phyloP scores from a whole-genome alignment of 2,797 vertebrate genomes.

The Rhabdophis nuchalis region DNA sequence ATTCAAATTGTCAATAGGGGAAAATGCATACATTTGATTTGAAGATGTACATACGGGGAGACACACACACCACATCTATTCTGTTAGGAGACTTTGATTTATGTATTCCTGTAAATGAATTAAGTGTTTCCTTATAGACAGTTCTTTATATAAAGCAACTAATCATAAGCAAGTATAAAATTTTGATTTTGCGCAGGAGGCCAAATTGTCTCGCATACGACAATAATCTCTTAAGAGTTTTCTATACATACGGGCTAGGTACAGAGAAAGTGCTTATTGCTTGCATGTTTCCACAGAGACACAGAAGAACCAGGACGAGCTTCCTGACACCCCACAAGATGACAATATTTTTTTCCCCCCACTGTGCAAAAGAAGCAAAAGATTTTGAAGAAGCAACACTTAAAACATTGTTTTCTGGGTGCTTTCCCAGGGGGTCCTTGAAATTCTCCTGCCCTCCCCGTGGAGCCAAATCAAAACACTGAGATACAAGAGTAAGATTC shows the following conservation, averaged over 20 bases:
- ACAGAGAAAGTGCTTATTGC: slow-evolving; percentile 75
- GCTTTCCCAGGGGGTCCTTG: slow-evolving; percentile 44
- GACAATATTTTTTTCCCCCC: slow-evolving; percentile 53
- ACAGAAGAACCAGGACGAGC: slow-evolving; percentile 63
- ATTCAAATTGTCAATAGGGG: not conserved
- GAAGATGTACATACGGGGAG: not conserved
- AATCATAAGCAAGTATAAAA: not conserved
- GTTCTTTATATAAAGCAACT: not conserved
- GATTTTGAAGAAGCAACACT: slow-evolving; percentile 36
- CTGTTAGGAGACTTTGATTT: not conserved
- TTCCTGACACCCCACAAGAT: slow-evolving; percentile 64
- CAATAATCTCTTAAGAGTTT: slow-evolving; percentile 69
- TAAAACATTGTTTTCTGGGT: slow-evolving; percentile 48
- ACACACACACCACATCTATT: not conserved
- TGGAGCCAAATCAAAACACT: slow-evolving; percentile 55
- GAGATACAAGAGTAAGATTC: slow-evolving; percentile 56
- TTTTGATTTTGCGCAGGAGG: not conserved
- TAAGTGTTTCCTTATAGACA: not conserved
- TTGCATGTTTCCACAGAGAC: slow-evolving; percentile 67
- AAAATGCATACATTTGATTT: not conserved
- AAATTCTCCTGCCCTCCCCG: slow-evolving; percentile 49
- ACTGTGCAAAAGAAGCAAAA: slow-evolving; percentile 56
- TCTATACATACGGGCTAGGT: slow-evolving; percentile 73
- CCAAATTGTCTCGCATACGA: slow-evolving; percentile 61
- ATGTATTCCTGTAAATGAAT: not conserved